Evolutionary conservation across 2,888 invertebrate genomes (phyloP).

Genomic region (Pseudeuparius sepicola): DNA sequence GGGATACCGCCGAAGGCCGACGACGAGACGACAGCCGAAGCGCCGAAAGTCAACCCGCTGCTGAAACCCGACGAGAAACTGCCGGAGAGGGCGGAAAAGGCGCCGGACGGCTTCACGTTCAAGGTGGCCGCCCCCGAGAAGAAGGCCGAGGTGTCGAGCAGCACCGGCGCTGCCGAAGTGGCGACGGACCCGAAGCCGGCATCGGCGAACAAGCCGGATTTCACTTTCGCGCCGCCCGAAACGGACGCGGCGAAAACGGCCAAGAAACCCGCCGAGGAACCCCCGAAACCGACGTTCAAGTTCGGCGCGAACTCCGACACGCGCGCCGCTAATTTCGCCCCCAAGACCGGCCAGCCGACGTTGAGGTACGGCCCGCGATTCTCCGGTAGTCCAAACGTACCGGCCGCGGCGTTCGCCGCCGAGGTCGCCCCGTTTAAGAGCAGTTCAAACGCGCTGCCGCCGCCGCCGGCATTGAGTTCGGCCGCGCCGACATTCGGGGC

Average conservation of each 20-base stretch:
- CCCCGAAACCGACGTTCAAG: conserved; percentile 10
- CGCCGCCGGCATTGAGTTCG: conserved; percentile 6
- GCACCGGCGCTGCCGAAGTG: conserved; percentile 6
- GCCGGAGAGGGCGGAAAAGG: conserved; percentile 20
- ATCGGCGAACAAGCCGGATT: conserved; percentile 25
- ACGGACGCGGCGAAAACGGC: conserved; percentile 7
- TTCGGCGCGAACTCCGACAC: conserved; percentile 7
- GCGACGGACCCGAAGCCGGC: no score
- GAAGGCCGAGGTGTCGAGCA: conserved; percentile 7
- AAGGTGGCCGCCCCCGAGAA: conserved; percentile 11
- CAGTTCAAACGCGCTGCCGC: not conserved
- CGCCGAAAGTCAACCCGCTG: conserved; percentile 19
- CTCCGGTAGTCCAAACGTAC: no score
- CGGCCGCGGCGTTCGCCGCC: not conserved
- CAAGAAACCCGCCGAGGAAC: no score
- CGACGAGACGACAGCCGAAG: not conserved
- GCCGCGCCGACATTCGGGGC: conserved; percentile 2
- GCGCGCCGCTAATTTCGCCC: not conserved
- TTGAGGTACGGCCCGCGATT: no score
- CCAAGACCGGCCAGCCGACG: not conserved
- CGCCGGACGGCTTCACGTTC: conserved; percentile 20
- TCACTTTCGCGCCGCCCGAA: conserved; percentile 24
- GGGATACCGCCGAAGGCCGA: conserved; percentile 1
- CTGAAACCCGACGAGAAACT: conserved; percentile 23
- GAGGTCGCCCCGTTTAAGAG: not conserved